phyloP scores from a whole-genome alignment of 2,888 invertebrate genomes.

The Euzetes globulus region DNA sequence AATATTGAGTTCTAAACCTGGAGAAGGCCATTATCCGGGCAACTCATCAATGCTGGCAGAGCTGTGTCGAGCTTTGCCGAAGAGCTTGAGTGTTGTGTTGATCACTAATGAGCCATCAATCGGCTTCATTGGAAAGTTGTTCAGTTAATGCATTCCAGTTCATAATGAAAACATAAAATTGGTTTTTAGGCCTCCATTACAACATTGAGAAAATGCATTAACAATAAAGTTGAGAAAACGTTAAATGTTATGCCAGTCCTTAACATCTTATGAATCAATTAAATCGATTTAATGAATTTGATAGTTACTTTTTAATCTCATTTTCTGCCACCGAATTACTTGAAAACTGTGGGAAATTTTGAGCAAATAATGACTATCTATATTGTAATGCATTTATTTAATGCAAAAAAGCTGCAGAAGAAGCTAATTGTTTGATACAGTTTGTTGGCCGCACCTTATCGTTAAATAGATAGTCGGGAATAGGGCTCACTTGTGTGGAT shows the following conservation, averaged over 20 bases:
- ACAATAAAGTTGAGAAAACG: neutral
- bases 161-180: conserved; percentile 17
- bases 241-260: neutral
- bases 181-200: conserved; percentile 2
- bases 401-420: neutral
- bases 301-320: neutral
- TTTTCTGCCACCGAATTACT: conserved; percentile 15
- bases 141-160: neutral
- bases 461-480: neutral
- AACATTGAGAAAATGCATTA: neutral
- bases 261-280: neutral
- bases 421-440: conserved; percentile 31
- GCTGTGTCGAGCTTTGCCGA: too few relatives aligned
- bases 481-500: neutral
- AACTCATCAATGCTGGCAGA: too few relatives aligned
- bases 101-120: too few relatives aligned
- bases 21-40: too few relatives aligned
- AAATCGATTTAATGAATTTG: conserved; percentile 16
- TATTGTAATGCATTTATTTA: conserved; percentile 11
- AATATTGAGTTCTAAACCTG: too few relatives aligned
- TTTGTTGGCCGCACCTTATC: conserved; percentile 18
- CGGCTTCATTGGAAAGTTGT: neutral
- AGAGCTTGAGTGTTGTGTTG: too few relatives aligned
- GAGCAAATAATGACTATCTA: conserved; percentile 16
- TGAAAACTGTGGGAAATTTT: conserved; percentile 24